These are phyloP conservation scores for Neolamprologus devosi DNA, from an alignment of 2,113 vertebrate species.

Conservation along the genomic window DNA sequence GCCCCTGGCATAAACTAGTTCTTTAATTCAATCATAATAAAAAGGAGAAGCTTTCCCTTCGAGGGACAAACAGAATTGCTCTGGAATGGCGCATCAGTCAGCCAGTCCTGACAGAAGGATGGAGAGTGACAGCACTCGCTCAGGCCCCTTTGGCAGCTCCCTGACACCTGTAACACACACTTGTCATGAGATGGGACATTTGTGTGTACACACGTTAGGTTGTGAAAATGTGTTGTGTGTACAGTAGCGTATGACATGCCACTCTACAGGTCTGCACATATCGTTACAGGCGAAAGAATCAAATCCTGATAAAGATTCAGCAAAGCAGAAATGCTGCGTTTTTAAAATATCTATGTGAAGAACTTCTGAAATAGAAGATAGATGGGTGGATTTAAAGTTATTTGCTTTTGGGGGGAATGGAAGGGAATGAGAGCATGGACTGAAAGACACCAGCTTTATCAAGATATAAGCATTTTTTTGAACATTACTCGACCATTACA, in stretches of 20 bases:
- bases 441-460: neutral
- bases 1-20: constrained; percentile 6
- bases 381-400: neutral
- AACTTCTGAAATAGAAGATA: neutral
- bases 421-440: neutral
- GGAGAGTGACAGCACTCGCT: constrained; percentile 30
- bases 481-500: neutral
- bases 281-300: neutral
- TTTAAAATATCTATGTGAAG: neutral
- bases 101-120: neutral
- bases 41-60: neutral
- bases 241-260: neutral
- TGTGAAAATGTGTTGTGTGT: neutral
- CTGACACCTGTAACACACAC: constrained; percentile 1
- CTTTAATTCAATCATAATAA: constrained; percentile 16
- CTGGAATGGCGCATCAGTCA: constrained; percentile 18
- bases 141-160: neutral
- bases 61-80: neutral
- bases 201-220: neutral
- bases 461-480: neutral
- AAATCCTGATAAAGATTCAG: neutral
- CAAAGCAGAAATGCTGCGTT: neutral
- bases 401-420: neutral
- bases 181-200: neutral
- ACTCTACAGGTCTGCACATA: neutral